Base-by-base conservation (phyloP, 2,888 invertebrate species). In the Pristionchus entomophagus region DNA sequence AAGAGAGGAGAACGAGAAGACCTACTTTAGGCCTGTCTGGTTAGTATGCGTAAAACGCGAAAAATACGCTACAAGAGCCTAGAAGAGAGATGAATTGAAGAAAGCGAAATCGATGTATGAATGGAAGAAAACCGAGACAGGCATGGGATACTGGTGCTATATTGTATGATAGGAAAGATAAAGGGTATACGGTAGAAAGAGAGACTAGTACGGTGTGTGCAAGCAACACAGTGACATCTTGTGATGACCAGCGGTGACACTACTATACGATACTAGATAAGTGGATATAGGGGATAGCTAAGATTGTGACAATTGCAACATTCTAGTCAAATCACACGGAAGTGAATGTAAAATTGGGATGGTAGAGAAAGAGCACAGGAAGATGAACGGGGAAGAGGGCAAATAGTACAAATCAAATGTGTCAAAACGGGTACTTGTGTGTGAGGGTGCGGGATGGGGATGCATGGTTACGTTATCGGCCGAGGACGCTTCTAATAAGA, bases 1-100 rank as follows among this genome's bases (percentile, higher is more conserved):
- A n/a, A 73, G 41, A 22, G 32, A 32, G 73, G 69, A 77, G 35
- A 22, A 51, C 78, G 51, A 49, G 51, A 80, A 32, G 51, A 51
- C 49, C 35, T 49, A 51, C 32, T 51, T 35, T 29, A 49, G 32
- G 51, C 10, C 78, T 80, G 32, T 32, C 49, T 35, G 78, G 78
- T 80, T 80, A 80, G 78, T 80, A 80, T 49, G 78, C 78, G 78
- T 51, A 51, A 80, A 80, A 80, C 78, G 78, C 78, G 22, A 51
- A 35, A 51, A 22, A 80, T 51, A 80, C 17, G 78, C 51, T 51
- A 80, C 35, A 45, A 80, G 49, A 80, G 78, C 78, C 49, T 80
- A 80, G 51, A 51, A 78, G 29, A 78, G 6, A 78, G 49, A 80
- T 51, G 51, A 80, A 51, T 51, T 80, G 41, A 80, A 49, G 78